A percentile compares a stretch with the other conserved stretches of the same genome.
Conservation (phyloP, 2,797 vertebrate species). For the Hypotaenidia okinawae region DNA sequence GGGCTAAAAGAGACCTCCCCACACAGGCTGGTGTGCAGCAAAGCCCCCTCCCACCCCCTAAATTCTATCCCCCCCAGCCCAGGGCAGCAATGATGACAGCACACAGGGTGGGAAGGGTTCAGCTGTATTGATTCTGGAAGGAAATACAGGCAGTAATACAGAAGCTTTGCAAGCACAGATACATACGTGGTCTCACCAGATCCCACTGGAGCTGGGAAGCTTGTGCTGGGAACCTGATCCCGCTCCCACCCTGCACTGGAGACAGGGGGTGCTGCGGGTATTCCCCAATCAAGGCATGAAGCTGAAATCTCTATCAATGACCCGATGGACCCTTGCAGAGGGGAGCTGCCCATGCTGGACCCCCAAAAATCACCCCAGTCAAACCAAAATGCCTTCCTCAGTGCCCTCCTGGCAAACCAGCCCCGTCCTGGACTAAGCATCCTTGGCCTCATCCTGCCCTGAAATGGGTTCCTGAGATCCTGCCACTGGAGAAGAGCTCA, state of each 20-base stretch:
- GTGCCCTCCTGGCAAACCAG: neutral
- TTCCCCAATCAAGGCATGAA: neutral
- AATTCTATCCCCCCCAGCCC: no score
- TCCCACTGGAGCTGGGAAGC: neutral
- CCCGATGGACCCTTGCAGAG: neutral
- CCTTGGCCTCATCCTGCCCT: neutral
- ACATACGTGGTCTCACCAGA: neutral
- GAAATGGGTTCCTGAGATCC: neutral
- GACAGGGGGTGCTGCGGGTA: rapidly evolving
- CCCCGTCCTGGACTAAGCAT: neutral
- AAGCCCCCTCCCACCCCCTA: no score
- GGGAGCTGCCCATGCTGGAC: neutral
- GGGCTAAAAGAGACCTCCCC: neutral
- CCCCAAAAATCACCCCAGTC: neutral
- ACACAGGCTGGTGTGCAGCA: neutral
- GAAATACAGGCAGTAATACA: conserved; percentile 38
- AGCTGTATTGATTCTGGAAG: conserved; percentile 53
- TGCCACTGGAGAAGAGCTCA: rapidly evolving
- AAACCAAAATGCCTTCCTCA: neutral
- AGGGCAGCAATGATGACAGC: neutral
- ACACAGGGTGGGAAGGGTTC: neutral
- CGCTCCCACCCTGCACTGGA: neutral
- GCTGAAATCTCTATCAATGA: neutral
- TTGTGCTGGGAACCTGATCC: neutral
- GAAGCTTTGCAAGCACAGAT: conserved; percentile 44